Evolutionary conservation across 2,113 vertebrate genomes (phyloP).

Genomic region (Indicator indicator): DNA sequence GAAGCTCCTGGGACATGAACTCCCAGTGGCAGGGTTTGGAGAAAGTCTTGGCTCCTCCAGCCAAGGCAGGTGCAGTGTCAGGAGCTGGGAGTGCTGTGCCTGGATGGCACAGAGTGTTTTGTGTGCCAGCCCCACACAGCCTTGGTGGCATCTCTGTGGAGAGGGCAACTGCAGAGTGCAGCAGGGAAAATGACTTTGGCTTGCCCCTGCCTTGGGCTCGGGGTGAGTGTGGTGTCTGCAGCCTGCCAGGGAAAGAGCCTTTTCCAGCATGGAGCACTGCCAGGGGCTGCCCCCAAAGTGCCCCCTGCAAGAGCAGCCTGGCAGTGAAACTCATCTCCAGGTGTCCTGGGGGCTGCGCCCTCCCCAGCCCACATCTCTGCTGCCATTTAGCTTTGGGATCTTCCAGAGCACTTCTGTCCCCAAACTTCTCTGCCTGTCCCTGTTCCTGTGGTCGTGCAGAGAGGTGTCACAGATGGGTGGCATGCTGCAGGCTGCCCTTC

Average conservation of each 20-base stretch:
- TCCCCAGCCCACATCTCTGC: background rate
- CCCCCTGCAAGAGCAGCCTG: background rate
- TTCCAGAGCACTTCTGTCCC: background rate
- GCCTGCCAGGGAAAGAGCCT: background rate
- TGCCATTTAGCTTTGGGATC: background rate
- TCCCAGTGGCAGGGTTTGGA: background rate
- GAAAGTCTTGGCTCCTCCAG: background rate
- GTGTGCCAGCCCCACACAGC: background rate
- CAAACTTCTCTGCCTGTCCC: background rate
- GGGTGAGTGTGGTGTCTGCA: background rate
- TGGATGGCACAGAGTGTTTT: rapidly evolving
- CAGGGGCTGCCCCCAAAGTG: background rate
- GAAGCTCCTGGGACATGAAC: background rate
- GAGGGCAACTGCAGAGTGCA: background rate
- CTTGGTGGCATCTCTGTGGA: background rate
- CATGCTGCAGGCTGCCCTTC: background rate
- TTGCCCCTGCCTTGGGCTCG: background rate
- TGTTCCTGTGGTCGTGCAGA: rapidly evolving
- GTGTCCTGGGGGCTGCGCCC: background rate
- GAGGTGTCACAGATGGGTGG: background rate
- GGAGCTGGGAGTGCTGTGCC: background rate
- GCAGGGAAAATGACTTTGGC: background rate
- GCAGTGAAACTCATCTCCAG: background rate
- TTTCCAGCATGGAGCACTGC: background rate
- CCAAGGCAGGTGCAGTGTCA: background rate